Percentiles rank a stretch among this genome's conserved stretches.
Conservation (phyloP, 1,140 invertebrate species). For the Pseudomyrmex flavicornis region DNA sequence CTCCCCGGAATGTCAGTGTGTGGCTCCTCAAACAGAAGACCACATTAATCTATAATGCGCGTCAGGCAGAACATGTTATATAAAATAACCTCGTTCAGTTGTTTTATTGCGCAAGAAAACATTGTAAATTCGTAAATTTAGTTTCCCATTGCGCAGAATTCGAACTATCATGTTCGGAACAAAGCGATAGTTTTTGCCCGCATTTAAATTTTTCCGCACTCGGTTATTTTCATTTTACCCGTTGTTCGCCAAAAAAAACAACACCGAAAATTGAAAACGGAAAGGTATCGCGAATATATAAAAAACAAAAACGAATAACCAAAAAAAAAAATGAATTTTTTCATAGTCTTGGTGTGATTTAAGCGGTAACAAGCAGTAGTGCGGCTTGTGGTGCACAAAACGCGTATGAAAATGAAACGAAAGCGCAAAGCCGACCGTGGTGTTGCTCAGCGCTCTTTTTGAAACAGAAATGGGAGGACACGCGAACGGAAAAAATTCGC, state of each 20-base stretch:
- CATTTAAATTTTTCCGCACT: constrained; percentile 13
- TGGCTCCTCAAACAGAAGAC: constrained; percentile 18
- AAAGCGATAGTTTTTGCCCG: constrained; percentile 5
- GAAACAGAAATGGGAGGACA: not conserved
- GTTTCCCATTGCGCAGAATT: constrained; percentile 9
- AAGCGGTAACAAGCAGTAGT: constrained; percentile 1
- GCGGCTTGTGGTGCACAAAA: not conserved
- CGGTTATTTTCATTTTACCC: constrained; percentile 16
- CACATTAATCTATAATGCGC: constrained; percentile 24
- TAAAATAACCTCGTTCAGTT: not conserved
- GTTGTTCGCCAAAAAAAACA: not conserved
- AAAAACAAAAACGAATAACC: not conserved
- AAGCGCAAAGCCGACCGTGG: not conserved
- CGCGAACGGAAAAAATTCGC: constrained; percentile 9
- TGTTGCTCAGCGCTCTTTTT: not conserved
- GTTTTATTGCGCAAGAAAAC: constrained; percentile 33
- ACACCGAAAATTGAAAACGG: not conserved
- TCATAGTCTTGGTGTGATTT: constrained; percentile 15
- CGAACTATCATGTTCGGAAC: not conserved
- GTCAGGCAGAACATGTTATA: not conserved
- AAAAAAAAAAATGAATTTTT: constrained; percentile 6
- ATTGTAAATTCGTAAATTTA: constrained; percentile 19
- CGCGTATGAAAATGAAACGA: constrained; percentile 16
- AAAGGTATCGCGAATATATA: not conserved
- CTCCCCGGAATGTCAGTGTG: constrained; percentile 45